Evolutionary conservation across 2,888 invertebrate species (phyloP).

Genomic region (Elysia crispata): DNA sequence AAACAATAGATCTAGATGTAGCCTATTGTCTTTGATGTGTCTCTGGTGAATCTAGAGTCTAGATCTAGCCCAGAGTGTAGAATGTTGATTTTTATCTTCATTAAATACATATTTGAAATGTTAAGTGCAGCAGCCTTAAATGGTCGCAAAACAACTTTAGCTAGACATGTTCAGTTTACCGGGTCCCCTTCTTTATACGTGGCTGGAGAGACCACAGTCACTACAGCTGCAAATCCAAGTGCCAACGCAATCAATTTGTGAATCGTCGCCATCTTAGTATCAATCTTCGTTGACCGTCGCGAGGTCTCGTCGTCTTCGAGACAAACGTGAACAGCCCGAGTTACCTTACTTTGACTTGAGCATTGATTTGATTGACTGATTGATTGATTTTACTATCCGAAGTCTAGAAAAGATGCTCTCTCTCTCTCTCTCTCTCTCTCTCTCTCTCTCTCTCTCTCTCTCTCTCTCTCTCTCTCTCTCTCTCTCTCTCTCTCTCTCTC

Average conservation of each 20-base stretch:
- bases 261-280: conserved; percentile 66
- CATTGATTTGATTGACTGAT: too few relatives aligned
- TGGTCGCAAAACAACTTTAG: too few relatives aligned
- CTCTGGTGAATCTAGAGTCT: too few relatives aligned
- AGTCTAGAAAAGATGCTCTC: too few relatives aligned
- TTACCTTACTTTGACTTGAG: not conserved
- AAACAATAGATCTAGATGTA: too few relatives aligned
- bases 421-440: not conserved
- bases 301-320: conserved; percentile 34
- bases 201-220: conserved; percentile 44
- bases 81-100: too few relatives aligned
- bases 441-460: conserved; percentile 11
- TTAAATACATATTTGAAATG: too few relatives aligned
- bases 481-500: not conserved
- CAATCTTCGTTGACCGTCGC: not conserved
- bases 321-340: not conserved
- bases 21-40: too few relatives aligned
- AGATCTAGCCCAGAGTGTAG: too few relatives aligned
- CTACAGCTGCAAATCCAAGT: conserved; percentile 56
- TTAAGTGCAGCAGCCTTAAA: too few relatives aligned
- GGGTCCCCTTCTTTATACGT: conserved; percentile 70
- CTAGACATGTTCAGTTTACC: conserved; percentile 55
- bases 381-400: not conserved
- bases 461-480: conserved; percentile 20
- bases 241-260: conserved; percentile 70